Evolutionary conservation across 2,113 vertebrate genomes (phyloP).

Genomic region (Hyperopisus bebe): DNA sequence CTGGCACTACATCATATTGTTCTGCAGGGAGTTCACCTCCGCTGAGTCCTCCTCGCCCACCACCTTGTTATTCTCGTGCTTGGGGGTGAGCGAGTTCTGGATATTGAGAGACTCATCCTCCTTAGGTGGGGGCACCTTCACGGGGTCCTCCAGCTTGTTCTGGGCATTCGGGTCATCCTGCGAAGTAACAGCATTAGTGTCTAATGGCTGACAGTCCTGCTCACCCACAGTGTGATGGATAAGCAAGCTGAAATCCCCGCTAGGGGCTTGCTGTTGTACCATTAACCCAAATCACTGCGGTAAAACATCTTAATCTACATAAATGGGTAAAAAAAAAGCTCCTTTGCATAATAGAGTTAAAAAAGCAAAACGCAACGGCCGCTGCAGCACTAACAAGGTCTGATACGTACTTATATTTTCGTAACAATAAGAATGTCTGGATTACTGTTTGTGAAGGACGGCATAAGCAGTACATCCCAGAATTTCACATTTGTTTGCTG

Average conservation of each 20-base stretch:
- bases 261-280: not conserved
- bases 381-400: not conserved
- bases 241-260: not conserved
- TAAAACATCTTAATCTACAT: not conserved
- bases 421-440: not conserved
- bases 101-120: slow-evolving; percentile 91
- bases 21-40: slow-evolving; percentile 90
- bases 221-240: not conserved
- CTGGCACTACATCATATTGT: slow-evolving; percentile 81
- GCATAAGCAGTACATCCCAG: not conserved
- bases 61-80: slow-evolving; percentile 80
- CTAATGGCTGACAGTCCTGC: not conserved
- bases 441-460: not conserved
- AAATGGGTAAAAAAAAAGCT: not conserved
- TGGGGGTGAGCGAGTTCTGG: slow-evolving; percentile 88
- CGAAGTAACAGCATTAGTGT: slow-evolving; percentile 26
- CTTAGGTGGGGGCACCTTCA: slow-evolving; percentile 84
- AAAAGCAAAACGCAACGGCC: not conserved
- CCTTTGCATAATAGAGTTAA: not conserved
- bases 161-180: slow-evolving; percentile 79
- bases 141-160: slow-evolving; percentile 89
- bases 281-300: not conserved
- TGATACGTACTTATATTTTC: not conserved
- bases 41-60: slow-evolving; percentile 71
- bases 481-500: not conserved